A percentile compares a stretch with the other conserved stretches of the same genome.
These are phyloP conservation scores for Blastomussa wellsi DNA, from an alignment of 92 coral and sea anemone genomes.

Conservation along the genomic window DNA sequence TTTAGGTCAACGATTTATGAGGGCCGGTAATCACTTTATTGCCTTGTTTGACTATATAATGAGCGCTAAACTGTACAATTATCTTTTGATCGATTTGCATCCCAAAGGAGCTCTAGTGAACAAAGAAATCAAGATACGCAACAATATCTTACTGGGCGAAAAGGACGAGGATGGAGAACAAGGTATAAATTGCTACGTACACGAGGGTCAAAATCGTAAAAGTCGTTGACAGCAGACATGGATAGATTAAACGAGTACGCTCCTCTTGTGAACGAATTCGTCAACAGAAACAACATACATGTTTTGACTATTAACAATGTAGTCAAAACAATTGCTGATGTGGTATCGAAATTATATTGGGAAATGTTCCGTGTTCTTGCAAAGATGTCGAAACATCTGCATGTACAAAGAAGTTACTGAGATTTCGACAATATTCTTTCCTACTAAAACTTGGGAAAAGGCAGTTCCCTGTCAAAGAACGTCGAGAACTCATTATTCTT, in stretches of 20 bases:
- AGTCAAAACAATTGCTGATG: slow-evolving; percentile 9
- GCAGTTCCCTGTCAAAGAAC: neutral
- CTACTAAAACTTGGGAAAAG: neutral
- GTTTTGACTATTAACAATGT: neutral
- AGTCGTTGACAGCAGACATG: slow-evolving; percentile 6
- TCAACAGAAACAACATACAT: neutral
- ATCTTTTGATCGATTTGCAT: neutral
- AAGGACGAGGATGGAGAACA: neutral
- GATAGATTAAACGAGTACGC: slow-evolving; percentile 10
- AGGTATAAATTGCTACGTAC: slow-evolving; percentile 16
- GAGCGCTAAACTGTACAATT: neutral
- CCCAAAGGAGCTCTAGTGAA: neutral
- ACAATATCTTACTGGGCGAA: too few relatives aligned
- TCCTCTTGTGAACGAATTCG: neutral
- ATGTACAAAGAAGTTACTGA: neutral
- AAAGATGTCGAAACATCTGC: neutral
- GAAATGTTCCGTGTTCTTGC: slow-evolving; percentile 13
- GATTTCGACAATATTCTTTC: neutral
- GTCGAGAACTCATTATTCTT: neutral
- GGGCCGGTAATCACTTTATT: neutral
- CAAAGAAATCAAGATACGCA: too few relatives aligned
- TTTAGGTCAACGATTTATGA: neutral
- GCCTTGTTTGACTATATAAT: neutral
- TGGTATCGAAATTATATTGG: slow-evolving; percentile 1
- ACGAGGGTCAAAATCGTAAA: neutral